Evolutionary conservation across 1,140 invertebrate species (phyloP).

Genomic region (Gryllus bimaculatus): DNA sequence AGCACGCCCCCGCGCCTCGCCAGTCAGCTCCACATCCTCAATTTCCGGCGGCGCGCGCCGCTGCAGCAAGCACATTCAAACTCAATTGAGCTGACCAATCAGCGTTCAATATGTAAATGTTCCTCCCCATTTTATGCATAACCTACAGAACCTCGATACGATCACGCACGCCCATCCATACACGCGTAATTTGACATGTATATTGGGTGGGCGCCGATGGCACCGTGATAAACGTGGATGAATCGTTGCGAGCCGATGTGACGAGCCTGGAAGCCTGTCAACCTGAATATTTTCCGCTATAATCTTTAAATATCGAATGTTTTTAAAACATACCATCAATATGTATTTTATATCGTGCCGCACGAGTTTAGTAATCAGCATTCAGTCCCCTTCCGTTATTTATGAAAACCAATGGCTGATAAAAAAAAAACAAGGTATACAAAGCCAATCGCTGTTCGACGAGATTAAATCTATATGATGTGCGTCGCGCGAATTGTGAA

Average conservation of each 20-base stretch:
- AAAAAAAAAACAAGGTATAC: background rate
- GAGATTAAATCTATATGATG: background rate
- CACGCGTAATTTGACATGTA: conserved; percentile 4
- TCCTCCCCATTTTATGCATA: conserved; percentile 4
- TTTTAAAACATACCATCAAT: background rate
- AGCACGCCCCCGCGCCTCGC: background rate
- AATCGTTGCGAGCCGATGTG: background rate
- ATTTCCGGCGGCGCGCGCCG: background rate
- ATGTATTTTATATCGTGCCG: background rate
- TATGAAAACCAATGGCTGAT: background rate
- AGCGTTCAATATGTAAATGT: conserved; percentile 5
- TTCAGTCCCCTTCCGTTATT: background rate
- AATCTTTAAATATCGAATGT: background rate
- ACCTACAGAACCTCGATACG: background rate
- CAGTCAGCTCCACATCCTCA: conserved; percentile 2
- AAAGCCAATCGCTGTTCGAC: background rate
- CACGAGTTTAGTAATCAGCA: background rate
- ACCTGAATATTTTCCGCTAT: conserved; percentile 4
- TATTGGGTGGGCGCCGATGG: background rate
- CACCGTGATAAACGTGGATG: background rate
- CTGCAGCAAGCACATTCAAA: conserved; percentile 3
- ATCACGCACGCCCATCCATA: background rate
- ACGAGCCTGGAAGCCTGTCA: background rate
- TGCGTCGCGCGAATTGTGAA: background rate
- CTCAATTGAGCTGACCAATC: conserved; percentile 3